Conservation (phyloP, 2,113 vertebrate genomes). For the Rhegmatorhina hoffmannsi region DNA sequence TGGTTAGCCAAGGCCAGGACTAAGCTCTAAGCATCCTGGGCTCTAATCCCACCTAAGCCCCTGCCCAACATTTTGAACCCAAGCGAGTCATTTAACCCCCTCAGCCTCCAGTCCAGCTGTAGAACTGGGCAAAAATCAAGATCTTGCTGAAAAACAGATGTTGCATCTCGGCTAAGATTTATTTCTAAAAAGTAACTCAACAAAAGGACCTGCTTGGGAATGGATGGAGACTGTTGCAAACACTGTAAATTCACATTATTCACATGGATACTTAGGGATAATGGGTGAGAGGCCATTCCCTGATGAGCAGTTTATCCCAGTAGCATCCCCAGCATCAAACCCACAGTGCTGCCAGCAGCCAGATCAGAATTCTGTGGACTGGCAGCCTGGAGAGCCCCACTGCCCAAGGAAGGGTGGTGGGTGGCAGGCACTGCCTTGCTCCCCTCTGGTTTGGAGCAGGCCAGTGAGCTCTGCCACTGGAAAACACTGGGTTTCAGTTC, state of each 20-base stretch:
- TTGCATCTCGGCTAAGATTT: neutral
- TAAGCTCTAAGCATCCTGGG: slow-evolving; percentile 20
- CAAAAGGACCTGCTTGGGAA: slow-evolving; percentile 26
- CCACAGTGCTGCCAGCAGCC: neutral
- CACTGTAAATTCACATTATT: neutral
- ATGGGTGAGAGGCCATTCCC: neutral
- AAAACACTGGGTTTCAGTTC: neutral
- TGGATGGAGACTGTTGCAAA: neutral
- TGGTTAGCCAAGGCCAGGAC: neutral
- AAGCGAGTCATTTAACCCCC: slow-evolving; percentile 31
- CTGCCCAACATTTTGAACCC: slow-evolving; percentile 32
- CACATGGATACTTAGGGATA: neutral
- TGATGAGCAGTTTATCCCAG: neutral
- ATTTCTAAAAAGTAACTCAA: neutral
- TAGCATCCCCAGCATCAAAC: neutral
- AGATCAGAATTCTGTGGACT: neutral
- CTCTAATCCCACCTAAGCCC: slow-evolving; percentile 55
- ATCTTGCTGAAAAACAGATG: slow-evolving; percentile 41
- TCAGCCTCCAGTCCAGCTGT: slow-evolving; percentile 18
- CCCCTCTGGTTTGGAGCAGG: neutral
- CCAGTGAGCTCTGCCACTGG: neutral
- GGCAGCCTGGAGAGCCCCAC: neutral
- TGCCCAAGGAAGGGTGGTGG: neutral
- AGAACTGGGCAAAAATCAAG: slow-evolving; percentile 8
- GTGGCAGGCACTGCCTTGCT: neutral